These are phyloP conservation scores for Leuciscus idus DNA, from an alignment of 2,113 vertebrate genomes.

Conservation along the genomic window DNA sequence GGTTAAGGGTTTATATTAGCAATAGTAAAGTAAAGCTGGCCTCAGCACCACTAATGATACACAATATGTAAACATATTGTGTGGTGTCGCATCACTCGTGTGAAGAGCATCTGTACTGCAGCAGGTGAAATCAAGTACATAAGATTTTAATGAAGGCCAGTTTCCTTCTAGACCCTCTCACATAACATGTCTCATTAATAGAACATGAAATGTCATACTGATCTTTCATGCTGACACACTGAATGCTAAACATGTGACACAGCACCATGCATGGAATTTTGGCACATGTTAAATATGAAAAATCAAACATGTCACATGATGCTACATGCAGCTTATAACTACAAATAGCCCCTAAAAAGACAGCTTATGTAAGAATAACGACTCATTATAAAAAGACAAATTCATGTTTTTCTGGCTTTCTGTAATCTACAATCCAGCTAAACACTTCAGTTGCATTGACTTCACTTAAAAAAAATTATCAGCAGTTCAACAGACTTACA, in stretches of 20 bases:
- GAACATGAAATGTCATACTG: conserved; percentile 35
- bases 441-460: background rate
- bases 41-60: background rate
- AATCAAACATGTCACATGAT: background rate
- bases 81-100: background rate
- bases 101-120: background rate
- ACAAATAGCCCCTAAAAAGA: background rate
- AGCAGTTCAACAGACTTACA: background rate
- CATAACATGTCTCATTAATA: conserved; percentile 32
- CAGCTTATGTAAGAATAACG: background rate
- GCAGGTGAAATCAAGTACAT: background rate
- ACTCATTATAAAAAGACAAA: background rate
- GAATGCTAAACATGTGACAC: background rate
- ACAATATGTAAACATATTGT: background rate
- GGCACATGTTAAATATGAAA: background rate
- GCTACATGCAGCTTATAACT: background rate
- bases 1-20: background rate
- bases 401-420: background rate
- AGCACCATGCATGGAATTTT: background rate
- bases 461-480: background rate
- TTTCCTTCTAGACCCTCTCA: conserved; percentile 12
- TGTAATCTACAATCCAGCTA: background rate
- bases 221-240: conserved; percentile 9
- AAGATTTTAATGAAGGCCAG: conserved; percentile 38
- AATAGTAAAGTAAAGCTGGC: background rate